These are phyloP conservation scores for Thymelicus lineola DNA, from an alignment of 2,888 invertebrate species.

Conservation along the genomic window DNA sequence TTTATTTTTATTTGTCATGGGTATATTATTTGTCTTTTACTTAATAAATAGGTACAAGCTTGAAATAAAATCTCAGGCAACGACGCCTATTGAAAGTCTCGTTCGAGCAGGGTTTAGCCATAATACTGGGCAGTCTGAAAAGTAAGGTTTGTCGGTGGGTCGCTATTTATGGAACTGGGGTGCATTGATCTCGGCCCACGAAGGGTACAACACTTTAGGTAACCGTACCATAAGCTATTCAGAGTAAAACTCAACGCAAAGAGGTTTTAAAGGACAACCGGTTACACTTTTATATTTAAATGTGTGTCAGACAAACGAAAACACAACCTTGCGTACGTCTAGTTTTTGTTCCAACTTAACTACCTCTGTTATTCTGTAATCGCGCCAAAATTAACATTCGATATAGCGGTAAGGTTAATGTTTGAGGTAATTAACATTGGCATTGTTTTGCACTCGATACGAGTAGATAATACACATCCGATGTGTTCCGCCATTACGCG, in stretches of 20 bases:
- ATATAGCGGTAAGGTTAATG: slow-evolving; percentile 8
- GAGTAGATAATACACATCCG: background rate
- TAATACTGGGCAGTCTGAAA: slow-evolving; percentile 40
- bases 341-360: slow-evolving; percentile 9
- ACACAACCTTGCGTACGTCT: slow-evolving; percentile 2
- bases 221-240: background rate
- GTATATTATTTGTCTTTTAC: too few relatives aligned
- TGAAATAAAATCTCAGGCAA: slow-evolving; percentile 38
- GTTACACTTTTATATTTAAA: slow-evolving; percentile 17
- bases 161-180: slow-evolving; percentile 65
- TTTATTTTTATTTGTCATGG: too few relatives aligned
- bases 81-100: background rate
- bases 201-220: slow-evolving; percentile 29
- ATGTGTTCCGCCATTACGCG: slow-evolving; percentile 3
- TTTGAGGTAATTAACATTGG: background rate
- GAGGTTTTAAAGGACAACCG: slow-evolving; percentile 19
- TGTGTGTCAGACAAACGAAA: slow-evolving; percentile 14
- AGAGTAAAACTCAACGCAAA: background rate
- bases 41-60: too few relatives aligned
- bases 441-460: slow-evolving; percentile 9
- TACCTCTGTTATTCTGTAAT: background rate
- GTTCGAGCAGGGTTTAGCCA: slow-evolving; percentile 5
- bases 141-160: slow-evolving; percentile 33
- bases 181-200: slow-evolving; percentile 64
- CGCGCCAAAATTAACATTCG: slow-evolving; percentile 16